Conservation (phyloP, 23 tunicate species). For the Styela plicata region DNA sequence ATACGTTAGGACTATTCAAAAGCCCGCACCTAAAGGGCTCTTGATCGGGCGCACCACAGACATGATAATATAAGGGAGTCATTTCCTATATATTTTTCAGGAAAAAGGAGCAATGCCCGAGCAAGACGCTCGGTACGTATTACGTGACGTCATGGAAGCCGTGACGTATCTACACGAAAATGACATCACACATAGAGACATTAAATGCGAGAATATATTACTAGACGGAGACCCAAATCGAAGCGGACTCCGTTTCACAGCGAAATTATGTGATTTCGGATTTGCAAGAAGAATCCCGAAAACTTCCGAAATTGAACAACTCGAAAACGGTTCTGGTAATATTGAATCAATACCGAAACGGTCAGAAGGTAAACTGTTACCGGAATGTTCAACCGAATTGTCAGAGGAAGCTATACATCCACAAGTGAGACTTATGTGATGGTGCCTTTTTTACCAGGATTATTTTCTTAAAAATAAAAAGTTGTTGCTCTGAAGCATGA, state of each 20-base stretch:
- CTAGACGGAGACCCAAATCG: constrained; percentile 25
- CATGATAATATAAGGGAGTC: too few species aligned
- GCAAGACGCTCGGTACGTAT: constrained; percentile 35
- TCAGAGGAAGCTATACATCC: not conserved
- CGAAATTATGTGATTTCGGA: constrained; percentile 92
- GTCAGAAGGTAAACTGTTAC: not conserved
- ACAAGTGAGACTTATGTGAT: too few species aligned
- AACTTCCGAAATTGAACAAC: not conserved
- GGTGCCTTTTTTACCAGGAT: too few species aligned
- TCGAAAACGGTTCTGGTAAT: not conserved
- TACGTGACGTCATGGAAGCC: constrained; percentile 64
- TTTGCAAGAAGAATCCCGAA: constrained; percentile 61
- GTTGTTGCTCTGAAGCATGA: too few species aligned
- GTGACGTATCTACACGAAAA: constrained; percentile 56
- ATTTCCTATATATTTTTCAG: too few species aligned
- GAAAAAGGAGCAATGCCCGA: constrained; percentile 68
- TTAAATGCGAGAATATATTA: constrained; percentile 87
- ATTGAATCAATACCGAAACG: not conserved
- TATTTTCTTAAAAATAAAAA: too few species aligned
- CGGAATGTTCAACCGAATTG: not conserved
- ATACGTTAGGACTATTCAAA: too few species aligned
- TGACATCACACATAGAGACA: constrained; percentile 77
- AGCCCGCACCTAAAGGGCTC: too few species aligned
- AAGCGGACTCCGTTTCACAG: constrained; percentile 39
- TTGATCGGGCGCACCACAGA: too few species aligned